Evolutionary conservation across 2,113 vertebrate species (phyloP).

Genomic region (Bambusicola thoracicus): DNA sequence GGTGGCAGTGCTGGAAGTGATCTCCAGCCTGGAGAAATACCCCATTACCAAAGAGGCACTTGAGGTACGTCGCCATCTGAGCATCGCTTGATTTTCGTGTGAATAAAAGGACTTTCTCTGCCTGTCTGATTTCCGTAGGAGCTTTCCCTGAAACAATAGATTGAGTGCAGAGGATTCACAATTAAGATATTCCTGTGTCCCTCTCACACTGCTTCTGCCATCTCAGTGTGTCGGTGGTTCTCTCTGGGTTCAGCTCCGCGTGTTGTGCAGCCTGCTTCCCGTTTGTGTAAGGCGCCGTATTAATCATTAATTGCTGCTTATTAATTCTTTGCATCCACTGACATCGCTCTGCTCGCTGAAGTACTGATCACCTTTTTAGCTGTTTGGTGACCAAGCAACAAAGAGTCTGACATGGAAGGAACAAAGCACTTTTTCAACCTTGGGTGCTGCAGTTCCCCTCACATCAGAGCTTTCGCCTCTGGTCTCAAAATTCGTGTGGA

Average conservation of each 20-base stretch:
- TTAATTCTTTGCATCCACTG: neutral
- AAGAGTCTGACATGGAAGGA: neutral
- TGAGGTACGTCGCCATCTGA: conserved; percentile 81
- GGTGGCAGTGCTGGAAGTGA: conserved; percentile 94
- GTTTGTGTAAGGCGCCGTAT: neutral
- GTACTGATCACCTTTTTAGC: neutral
- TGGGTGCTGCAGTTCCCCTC: neutral
- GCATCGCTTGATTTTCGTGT: neutral
- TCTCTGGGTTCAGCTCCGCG: neutral
- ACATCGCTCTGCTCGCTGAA: neutral
- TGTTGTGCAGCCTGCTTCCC: neutral
- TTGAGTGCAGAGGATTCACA: conserved; percentile 27
- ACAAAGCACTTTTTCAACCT: neutral
- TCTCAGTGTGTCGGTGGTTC: neutral
- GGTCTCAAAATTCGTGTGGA: neutral
- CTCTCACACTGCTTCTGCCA: neutral
- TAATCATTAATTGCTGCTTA: neutral
- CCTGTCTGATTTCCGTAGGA: neutral
- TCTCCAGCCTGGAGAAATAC: conserved; percentile 95
- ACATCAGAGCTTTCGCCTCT: neutral
- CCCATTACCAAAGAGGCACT: conserved; percentile 98
- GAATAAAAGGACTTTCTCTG: neutral
- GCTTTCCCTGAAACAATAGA: conserved; percentile 17
- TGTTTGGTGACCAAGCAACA: neutral
- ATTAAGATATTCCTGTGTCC: conserved; percentile 22